A percentile compares a stretch with the other conserved stretches of the same genome.
Evolutionary conservation across 1,140 invertebrate species (phyloP).

Genomic region (Heliconius nattereri): DNA sequence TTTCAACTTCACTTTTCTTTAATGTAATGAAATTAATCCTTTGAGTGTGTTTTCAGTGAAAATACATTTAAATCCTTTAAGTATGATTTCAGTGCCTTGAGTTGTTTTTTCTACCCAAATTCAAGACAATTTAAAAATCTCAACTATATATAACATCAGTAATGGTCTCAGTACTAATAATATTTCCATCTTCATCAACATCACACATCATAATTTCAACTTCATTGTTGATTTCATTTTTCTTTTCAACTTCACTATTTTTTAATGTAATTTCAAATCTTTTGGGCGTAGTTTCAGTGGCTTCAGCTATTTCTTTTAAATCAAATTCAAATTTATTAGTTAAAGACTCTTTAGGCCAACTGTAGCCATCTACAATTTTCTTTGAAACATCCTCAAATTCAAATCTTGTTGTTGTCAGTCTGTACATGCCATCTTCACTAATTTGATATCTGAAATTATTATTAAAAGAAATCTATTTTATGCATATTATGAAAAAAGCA

Average conservation of each 20-base stretch:
- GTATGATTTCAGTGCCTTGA: too few relatives aligned
- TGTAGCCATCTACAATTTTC: conserved; percentile 81
- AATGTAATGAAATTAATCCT: conserved; percentile 24
- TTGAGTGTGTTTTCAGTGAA: too few relatives aligned
- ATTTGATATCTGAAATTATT: conserved; percentile 83
- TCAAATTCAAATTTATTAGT: conserved; percentile 68
- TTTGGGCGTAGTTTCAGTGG: conserved; percentile 55
- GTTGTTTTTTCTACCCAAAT: too few relatives aligned
- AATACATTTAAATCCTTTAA: too few relatives aligned
- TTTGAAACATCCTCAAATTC: conserved; percentile 89
- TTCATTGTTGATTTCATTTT: conserved; percentile 52
- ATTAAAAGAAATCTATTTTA: not conserved
- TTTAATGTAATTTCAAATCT: conserved; percentile 59
- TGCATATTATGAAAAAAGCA: too few relatives aligned
- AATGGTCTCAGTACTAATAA: conserved; percentile 63
- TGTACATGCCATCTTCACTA: conserved; percentile 88
- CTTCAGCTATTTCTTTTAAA: conserved; percentile 53
- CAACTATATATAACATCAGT: conserved; percentile 45
- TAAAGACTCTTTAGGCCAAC: conserved; percentile 62
- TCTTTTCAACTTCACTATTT: conserved; percentile 38
- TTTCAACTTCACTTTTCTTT: conserved; percentile 41
- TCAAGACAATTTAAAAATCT: not conserved
- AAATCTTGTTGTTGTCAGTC: conserved; percentile 88
- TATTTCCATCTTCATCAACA: conserved; percentile 66
- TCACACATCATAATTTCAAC: conserved; percentile 71